These are phyloP conservation scores for Acrocephalus kingi DNA, from an alignment of 2,113 vertebrate genomes.

Conservation along the genomic window DNA sequence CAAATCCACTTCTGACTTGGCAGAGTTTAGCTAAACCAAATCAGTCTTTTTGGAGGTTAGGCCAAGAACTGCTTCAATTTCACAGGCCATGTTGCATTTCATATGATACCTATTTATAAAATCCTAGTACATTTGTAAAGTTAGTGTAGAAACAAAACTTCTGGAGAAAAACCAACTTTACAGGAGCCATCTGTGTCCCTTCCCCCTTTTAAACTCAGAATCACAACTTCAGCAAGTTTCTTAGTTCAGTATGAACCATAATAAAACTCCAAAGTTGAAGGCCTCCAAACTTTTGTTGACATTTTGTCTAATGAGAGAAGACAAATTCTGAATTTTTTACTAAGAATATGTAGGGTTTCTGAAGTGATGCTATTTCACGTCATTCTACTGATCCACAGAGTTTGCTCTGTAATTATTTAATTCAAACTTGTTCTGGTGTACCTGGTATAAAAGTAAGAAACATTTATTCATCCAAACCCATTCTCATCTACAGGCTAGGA, in stretches of 20 bases:
- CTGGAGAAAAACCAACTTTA: background rate
- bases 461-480: background rate
- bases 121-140: constrained; percentile 10
- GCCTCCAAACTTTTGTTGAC: background rate
- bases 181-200: constrained; percentile 2
- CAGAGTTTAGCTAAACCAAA: constrained; percentile 34
- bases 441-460: background rate
- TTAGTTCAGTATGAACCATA: background rate
- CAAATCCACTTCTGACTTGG: constrained; percentile 40
- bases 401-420: background rate
- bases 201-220: background rate
- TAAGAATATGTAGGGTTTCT: background rate
- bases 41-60: constrained; percentile 8
- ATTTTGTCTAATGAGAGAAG: background rate
- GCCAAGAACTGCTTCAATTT: constrained; percentile 34
- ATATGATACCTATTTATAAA: constrained; percentile 43
- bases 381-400: background rate
- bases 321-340: background rate
- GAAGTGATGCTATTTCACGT: background rate
- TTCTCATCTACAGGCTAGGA: background rate
- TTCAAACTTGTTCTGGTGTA: background rate
- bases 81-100: constrained; percentile 29
- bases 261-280: background rate
- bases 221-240: background rate
- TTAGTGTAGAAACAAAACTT: constrained; percentile 41